phyloP scores from a whole-genome alignment of 2,888 invertebrate genomes.

The Acronicta aceris region DNA sequence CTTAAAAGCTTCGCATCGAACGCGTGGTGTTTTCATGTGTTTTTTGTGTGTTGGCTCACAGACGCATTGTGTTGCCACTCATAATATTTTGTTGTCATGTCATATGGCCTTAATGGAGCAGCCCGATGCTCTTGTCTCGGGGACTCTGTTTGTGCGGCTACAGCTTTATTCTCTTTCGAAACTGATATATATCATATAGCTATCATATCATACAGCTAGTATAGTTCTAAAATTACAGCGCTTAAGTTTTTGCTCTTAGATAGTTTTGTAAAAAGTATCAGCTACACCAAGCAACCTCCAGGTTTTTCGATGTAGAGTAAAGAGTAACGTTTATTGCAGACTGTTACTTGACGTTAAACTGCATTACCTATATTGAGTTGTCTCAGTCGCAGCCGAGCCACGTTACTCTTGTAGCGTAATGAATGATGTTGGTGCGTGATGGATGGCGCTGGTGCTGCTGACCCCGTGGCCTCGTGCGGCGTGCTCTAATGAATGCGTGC shows the following conservation, averaged over 20 bases:
- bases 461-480: conserved; percentile 28
- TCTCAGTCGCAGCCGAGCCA: conserved; percentile 10
- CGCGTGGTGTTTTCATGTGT: conserved; percentile 46
- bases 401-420: conserved; percentile 35
- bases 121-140: conserved; percentile 16
- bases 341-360: not conserved
- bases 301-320: too few relatives aligned
- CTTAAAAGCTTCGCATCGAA: conserved; percentile 64
- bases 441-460: conserved; percentile 35
- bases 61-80: conserved; percentile 45
- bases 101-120: conserved; percentile 15
- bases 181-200: too few relatives aligned
- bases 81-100: conserved; percentile 21
- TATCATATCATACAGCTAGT: too few relatives aligned
- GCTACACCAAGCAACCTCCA: too few relatives aligned
- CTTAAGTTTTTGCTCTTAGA: too few relatives aligned
- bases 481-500: conserved; percentile 3
- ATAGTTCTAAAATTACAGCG: too few relatives aligned
- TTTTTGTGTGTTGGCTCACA: conserved; percentile 33
- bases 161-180: conserved; percentile 5
- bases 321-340: too few relatives aligned
- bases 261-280: too few relatives aligned
- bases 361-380: conserved; percentile 15
- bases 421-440: conserved; percentile 41
- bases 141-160: conserved; percentile 8